Evolutionary conservation across 2,797 vertebrate genomes (phyloP).

Genomic region (Cetoscarus ocellatus): DNA sequence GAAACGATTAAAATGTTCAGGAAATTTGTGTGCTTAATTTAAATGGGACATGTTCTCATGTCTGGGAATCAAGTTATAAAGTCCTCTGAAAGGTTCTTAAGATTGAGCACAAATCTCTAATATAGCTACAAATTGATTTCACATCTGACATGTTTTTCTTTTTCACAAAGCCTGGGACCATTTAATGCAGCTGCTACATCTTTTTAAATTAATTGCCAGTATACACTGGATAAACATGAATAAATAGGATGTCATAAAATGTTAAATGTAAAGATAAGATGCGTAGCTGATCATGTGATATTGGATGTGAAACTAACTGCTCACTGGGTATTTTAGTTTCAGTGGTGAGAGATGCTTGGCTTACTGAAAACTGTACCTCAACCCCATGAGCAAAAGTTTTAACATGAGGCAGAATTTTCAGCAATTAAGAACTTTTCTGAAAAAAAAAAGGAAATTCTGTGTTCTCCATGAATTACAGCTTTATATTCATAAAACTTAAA

Average conservation of each 20-base stretch:
- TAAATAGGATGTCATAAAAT: not conserved
- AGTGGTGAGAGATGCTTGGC: not conserved
- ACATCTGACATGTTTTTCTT: not conserved
- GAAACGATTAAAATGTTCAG: not conserved
- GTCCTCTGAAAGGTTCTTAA: not conserved
- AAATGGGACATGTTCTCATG: not conserved
- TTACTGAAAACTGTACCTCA: not conserved
- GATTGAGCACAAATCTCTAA: not conserved
- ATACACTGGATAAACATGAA: not conserved
- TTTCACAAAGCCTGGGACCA: too few relatives aligned
- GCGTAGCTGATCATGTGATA: not conserved
- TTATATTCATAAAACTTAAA: not conserved
- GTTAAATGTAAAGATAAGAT: not conserved
- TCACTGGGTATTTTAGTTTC: slow-evolving; percentile 6
- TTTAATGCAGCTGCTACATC: not conserved
- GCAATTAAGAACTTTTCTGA: not conserved
- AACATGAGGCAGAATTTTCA: not conserved
- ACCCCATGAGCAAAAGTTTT: not conserved
- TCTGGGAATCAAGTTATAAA: not conserved
- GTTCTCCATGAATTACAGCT: not conserved
- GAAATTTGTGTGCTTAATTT: not conserved
- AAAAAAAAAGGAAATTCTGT: not conserved
- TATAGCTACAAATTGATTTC: not conserved
- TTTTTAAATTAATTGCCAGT: not conserved
- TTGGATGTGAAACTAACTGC: slow-evolving; percentile 1